phyloP scores from a whole-genome alignment of 2,888 invertebrate genomes.

The Ophonus ardosiacus region DNA sequence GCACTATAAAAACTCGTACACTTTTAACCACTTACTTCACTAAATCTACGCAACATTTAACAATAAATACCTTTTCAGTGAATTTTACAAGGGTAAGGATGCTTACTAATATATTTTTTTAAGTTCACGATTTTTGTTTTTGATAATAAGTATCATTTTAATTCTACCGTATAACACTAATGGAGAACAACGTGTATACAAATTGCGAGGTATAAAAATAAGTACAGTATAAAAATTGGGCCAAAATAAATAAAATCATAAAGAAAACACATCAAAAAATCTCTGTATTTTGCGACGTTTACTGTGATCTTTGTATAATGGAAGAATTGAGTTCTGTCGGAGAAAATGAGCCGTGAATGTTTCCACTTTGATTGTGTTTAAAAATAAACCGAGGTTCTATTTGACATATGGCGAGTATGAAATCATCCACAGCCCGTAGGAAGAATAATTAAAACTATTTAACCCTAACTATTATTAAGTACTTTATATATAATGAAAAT shows the following conservation, averaged over 20 bases:
- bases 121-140: slow-evolving; percentile 54
- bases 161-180: slow-evolving; percentile 61
- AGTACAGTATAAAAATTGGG: slow-evolving; percentile 62
- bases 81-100: slow-evolving; percentile 53
- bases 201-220: slow-evolving; percentile 64
- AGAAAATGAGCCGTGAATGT: slow-evolving; percentile 42
- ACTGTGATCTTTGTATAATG: slow-evolving; percentile 51
- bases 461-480: slow-evolving; percentile 62
- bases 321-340: slow-evolving; percentile 57
- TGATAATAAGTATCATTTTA: slow-evolving; percentile 47
- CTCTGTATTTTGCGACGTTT: slow-evolving; percentile 46
- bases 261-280: slow-evolving; percentile 53
- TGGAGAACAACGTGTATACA: slow-evolving; percentile 62
- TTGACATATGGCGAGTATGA: slow-evolving; percentile 31
- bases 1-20: slow-evolving; percentile 56
- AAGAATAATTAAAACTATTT: slow-evolving; percentile 60
- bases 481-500: slow-evolving; percentile 58
- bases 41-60: slow-evolving; percentile 70
- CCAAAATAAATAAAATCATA: slow-evolving; percentile 56
- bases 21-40: slow-evolving; percentile 47
- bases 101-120: slow-evolving; percentile 52
- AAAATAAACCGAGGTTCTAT: slow-evolving; percentile 23
- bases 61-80: slow-evolving; percentile 66
- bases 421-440: slow-evolving; percentile 47
- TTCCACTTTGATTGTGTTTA: slow-evolving; percentile 1